Evolutionary conservation across 1,140 invertebrate genomes (phyloP).

Genomic region (Aphelenchoides fujianensis): DNA sequence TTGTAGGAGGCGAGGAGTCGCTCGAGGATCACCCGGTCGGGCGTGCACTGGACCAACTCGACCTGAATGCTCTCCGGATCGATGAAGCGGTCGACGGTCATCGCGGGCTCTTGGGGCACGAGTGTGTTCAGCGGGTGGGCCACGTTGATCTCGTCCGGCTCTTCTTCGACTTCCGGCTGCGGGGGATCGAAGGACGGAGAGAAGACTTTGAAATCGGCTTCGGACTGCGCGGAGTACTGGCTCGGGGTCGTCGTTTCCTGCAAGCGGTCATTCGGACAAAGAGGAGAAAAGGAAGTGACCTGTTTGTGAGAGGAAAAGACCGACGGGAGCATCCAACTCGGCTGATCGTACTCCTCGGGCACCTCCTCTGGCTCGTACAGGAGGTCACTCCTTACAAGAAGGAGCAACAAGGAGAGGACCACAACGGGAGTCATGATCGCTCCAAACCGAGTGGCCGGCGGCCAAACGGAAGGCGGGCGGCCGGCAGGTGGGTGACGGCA

Average conservation of each 20-base stretch:
- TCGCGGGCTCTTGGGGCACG: background rate
- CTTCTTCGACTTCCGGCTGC: too few relatives aligned
- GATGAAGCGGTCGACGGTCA: constrained; percentile 9
- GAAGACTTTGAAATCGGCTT: background rate
- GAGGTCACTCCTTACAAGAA: background rate
- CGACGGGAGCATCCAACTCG: background rate
- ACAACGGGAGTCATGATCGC: background rate
- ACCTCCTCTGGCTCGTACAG: background rate
- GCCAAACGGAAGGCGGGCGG: background rate
- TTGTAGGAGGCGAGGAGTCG: constrained; percentile 42
- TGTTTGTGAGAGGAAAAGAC: too few relatives aligned
- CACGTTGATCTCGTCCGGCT: background rate
- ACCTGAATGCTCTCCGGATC: constrained; percentile 5
- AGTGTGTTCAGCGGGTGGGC: constrained; percentile 4
- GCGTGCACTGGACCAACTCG: constrained; percentile 33
- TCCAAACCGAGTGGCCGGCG: background rate
- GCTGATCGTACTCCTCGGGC: background rate
- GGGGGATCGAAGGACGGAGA: constrained; percentile 4
- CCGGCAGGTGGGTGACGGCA: background rate
- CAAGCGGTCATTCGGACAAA: background rate
- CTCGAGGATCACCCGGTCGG: constrained; percentile 51
- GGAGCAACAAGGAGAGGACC: background rate
- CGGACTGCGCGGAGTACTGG: background rate
- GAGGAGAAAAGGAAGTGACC: too few relatives aligned
- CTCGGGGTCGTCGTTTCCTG: background rate